These are phyloP conservation scores for Cygnus atratus DNA, from an alignment of 2,113 vertebrate genomes.

Conservation along the genomic window DNA sequence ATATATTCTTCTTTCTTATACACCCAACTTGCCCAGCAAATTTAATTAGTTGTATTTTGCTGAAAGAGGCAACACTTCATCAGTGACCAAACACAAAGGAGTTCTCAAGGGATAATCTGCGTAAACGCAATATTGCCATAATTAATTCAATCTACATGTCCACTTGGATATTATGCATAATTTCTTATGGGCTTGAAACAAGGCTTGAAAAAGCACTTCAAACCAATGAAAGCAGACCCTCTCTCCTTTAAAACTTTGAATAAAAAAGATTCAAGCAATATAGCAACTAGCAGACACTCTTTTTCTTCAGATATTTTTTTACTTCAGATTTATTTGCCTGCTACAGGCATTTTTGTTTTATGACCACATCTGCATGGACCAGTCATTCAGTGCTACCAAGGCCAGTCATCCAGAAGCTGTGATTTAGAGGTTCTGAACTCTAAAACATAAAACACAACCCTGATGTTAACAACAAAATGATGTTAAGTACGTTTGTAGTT, in stretches of 20 bases:
- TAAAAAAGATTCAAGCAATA: not conserved
- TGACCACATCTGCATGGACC: not conserved
- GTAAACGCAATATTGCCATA: not conserved
- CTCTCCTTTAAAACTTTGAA: not conserved
- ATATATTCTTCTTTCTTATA: not conserved
- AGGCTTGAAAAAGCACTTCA: not conserved
- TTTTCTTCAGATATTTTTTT: not conserved
- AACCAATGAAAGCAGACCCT: not conserved
- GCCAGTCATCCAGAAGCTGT: not conserved
- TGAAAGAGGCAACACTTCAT: not conserved
- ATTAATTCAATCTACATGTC: not conserved
- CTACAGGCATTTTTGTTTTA: not conserved
- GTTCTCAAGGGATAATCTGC: not conserved
- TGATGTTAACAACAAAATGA: not conserved
- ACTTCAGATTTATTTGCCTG: accelerated
- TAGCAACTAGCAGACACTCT: not conserved
- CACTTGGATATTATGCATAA: not conserved
- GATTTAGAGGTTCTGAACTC: not conserved
- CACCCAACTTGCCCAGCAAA: not conserved
- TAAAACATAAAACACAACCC: not conserved
- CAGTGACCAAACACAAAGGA: not conserved
- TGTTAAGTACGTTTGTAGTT: not conserved
- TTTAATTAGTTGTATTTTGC: not conserved
- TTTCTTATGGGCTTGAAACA: not conserved
- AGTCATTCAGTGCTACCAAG: not conserved